Conservation (phyloP, 2,113 vertebrate species). For the Haliaeetus leucogaster region DNA sequence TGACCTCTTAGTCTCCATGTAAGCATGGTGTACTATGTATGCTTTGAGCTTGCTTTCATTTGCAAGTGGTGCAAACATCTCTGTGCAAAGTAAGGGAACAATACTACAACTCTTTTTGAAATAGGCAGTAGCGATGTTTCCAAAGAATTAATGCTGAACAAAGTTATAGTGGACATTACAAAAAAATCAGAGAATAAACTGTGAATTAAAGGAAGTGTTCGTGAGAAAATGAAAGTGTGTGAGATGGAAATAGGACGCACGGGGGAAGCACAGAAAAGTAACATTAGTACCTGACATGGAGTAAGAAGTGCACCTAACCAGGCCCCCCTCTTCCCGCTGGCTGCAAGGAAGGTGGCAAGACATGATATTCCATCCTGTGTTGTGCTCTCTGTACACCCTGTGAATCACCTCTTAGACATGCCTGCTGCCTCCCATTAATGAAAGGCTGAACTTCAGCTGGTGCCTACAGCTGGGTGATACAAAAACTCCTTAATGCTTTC, state of each 20-base stretch:
- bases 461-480: neutral
- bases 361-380: neutral
- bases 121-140: neutral
- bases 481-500: neutral
- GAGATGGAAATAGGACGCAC: neutral
- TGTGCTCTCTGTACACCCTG: too few species aligned
- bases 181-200: neutral
- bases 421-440: neutral
- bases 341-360: neutral
- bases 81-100: neutral
- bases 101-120: neutral
- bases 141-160: neutral
- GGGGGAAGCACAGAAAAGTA: neutral
- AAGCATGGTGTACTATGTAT: neutral
- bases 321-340: fast-evolving
- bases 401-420: neutral
- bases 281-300: neutral
- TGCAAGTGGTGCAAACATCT: neutral
- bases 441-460: neutral
- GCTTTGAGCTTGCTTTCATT: neutral
- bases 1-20: neutral
- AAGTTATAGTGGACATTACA: neutral
- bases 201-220: neutral
- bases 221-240: neutral
- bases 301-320: neutral